Evolutionary conservation across 2,797 vertebrate genomes (phyloP), one percentile per base, ranked within the genome.

Genomic region (Mallotus villosus): DNA sequence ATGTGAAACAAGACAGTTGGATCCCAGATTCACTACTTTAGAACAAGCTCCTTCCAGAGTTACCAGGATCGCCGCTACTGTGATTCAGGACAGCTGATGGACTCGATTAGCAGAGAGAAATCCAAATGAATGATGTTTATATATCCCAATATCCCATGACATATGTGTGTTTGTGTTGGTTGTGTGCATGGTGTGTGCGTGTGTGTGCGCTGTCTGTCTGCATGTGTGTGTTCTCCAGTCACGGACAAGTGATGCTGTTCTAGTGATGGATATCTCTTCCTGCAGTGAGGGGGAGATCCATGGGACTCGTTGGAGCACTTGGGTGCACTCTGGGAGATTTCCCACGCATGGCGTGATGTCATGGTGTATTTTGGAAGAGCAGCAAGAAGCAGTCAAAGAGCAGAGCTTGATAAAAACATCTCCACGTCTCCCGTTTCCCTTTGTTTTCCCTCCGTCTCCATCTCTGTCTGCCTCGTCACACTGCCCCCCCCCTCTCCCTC

Each of bases 301-400:
- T 55, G 37, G 81, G 83, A 77, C 75, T 75, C 76, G 80, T 63
- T 29, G 63, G 75, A 75, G 51, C 73, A 64, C 68, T 79, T 82
- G 85, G 81, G 72, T 76, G 62, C 58, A 16, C 82, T 79, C 59
- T 77, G 79, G 63, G 80, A 84, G 73, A 79, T 87, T 93, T 93
- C 92, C 90, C 92, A 93, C 86, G 88, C 88, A 89, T 70, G 0
- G 67, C 82, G 79, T 92, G 90, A 91, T 90, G 87, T 90, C 85
- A 93, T 90, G 34, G 88, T 92, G 77, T 92, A 83, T 90, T 92
- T 92, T 93, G 90, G 91, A 93, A 68, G 68, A 27, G 49, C 62
- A 78, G 84, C 86, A 86, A 81, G 77, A 90, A 84, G 81, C 78
- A 75, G 83, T 84, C 79, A 69, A 82, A 85, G 78, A 86, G 85